Base-by-base conservation (phyloP, 2,113 vertebrate genomes). In the Eptesicus fuscus region DNA sequence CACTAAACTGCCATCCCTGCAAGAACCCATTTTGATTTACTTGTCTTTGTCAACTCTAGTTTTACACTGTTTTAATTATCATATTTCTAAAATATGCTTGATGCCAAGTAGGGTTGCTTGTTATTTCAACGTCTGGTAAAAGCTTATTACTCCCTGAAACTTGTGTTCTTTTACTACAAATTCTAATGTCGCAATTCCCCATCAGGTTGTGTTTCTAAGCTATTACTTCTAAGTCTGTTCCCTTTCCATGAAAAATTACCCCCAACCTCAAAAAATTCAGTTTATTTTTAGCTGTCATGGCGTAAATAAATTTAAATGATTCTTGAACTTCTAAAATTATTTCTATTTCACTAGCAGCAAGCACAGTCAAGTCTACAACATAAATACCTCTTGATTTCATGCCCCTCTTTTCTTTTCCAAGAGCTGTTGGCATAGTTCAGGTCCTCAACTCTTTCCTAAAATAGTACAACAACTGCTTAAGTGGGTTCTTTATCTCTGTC, bases 381-480 rank as follows among this genome's bases (percentile, higher is more conserved):
- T 93, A 32, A 93, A 76, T 79, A 44, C 65, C 65, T 69, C 37
- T 71, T 88, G 65, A 88, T 61, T 88, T 28, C 10, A 63, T 14
- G 16, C 35, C 23, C 67, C 17, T 96, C 69, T 49, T 70, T 88
- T 80, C 59, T 91, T 77, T 94, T 89, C 61, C 51, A 84, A 85
- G 56, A 79, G 80, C 63, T 56, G 82, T 25, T 76, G 87, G 53
- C 80, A 90, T 87, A 71, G 40, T 79, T 78, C 61, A 85, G 53
- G 42, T 74, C 61, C 63, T 83, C 59, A 56, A 32, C 47, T 63
- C 63, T 77, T 93, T 59, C 90, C 91, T 87, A 93, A 96, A 96
- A 95, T 93, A 95, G 95, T 30, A 80, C n/a, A 28, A 73, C 93
- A 93, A 91, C 84, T 79, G 79, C 17, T 93, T 67, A 89, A 94